Conservation (phyloP, 2,113 vertebrate genomes). For the Ciconia boyciana region DNA sequence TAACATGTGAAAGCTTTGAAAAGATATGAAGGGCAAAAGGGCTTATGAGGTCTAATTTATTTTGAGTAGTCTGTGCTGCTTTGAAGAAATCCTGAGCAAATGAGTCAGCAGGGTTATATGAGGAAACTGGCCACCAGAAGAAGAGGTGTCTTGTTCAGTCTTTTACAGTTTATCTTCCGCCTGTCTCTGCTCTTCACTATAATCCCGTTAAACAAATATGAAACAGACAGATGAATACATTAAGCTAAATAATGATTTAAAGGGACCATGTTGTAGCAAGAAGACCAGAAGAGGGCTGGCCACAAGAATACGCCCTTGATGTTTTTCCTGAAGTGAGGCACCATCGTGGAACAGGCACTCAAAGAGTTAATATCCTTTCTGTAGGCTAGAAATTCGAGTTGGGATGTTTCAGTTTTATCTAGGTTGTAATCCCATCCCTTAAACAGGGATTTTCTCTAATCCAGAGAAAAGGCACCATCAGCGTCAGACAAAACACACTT, state of each 20-base stretch:
- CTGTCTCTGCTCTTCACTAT: not conserved
- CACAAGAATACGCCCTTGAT: not conserved
- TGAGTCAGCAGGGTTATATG: constrained; percentile 23
- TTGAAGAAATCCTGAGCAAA: constrained; percentile 3
- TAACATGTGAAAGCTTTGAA: not conserved
- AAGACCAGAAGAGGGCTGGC: not conserved
- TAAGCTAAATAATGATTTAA: not conserved
- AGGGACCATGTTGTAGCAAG: not conserved
- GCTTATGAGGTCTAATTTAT: not conserved
- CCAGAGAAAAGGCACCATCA: not conserved
- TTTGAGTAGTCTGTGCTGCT: not conserved
- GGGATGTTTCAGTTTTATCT: not conserved
- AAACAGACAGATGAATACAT: not conserved
- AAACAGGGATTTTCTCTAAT: not conserved
- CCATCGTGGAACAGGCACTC: not conserved
- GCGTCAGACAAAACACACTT: not conserved
- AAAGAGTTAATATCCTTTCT: not conserved
- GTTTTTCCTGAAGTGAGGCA: not conserved
- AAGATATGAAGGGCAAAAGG: not conserved
- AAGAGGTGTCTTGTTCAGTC: not conserved
- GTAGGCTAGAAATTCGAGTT: not conserved
- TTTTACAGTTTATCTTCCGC: not conserved
- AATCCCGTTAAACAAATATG: not conserved
- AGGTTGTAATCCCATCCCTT: not conserved
- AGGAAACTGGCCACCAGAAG: not conserved